Evolutionary conservation across 2,888 invertebrate species (phyloP), one percentile per base, ranked within the genome.

Genomic region (Mechanitis messenoides): DNA sequence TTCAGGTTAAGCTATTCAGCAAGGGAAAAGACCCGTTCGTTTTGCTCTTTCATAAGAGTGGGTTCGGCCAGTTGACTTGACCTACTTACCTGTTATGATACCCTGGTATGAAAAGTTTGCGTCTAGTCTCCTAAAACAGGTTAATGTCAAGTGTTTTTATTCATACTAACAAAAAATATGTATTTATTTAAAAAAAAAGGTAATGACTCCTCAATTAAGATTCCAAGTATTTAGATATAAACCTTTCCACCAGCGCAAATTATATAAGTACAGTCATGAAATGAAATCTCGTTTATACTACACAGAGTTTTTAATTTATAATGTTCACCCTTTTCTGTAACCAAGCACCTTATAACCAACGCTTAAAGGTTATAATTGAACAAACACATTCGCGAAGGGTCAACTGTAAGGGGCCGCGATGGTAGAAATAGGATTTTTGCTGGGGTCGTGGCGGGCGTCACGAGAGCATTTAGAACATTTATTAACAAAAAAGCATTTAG

Each of bases 41-140:
- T 65, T 62, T 61, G 63, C 64, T 58, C 67, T 67, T 66, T 64
- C 63, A 66, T 60, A 64, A 62, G 50, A 63, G 60, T 61, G 59
- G 65, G 63, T 68, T 60, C 58, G 67, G 63, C 62, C 63, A 62
- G 62, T 56, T 63, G 60, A 59, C 67, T 69, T 67, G 66, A 68
- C 69, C 68, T 61, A 69, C 66, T 66, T 68, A 62, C 61, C 59
- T 58, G 62, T 56, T 63, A 61, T 64, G 64, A 61, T 59, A 47
- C 58, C 58, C 62, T 57, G 66, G 56, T 62, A 62, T 63, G 63
- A 67, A 57, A 58, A 56, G 58, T 59, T 60, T 62, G 47, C 60
- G 56, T 64, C 60, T 62, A 42, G 42, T 42, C 56, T 20, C 20
- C 20, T 53, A 53, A 56, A 56, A 33, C 56, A 38, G 58, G 66